These are phyloP conservation scores for Teinopalpus imperialis DNA, from an alignment of 2,888 invertebrate species.

Conservation along the genomic window DNA sequence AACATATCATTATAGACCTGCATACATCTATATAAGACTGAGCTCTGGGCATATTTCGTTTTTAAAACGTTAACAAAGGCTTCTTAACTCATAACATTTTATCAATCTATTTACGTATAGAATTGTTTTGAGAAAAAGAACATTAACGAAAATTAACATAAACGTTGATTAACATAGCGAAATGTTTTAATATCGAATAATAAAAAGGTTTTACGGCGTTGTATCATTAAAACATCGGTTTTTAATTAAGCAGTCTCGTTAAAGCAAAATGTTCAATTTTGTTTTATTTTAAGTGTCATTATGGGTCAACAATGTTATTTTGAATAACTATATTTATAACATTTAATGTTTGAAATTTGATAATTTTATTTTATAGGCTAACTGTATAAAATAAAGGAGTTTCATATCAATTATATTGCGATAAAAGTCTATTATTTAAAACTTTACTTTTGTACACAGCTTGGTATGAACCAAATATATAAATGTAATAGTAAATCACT, in stretches of 20 bases:
- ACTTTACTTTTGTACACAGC: no score
- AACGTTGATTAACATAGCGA: constrained; percentile 1
- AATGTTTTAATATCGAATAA: constrained; percentile 13
- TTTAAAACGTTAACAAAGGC: no score
- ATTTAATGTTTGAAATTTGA: neutral
- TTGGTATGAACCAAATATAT: neutral
- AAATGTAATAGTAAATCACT: constrained; percentile 6
- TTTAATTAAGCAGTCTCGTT: constrained; percentile 17
- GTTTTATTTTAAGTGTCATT: constrained; percentile 17
- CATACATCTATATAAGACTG: no score
- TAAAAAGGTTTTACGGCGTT: constrained; percentile 9
- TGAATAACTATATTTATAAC: constrained; percentile 8
- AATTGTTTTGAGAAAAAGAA: no score
- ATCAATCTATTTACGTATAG: no score
- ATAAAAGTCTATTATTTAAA: no score
- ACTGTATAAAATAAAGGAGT: no score
- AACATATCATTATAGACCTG: no score
- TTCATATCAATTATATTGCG: no score
- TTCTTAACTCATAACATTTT: no score
- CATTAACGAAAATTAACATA: constrained; percentile 1
- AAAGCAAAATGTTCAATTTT: constrained; percentile 16
- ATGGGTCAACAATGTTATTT: constrained; percentile 10
- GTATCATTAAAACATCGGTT: constrained; percentile 21
- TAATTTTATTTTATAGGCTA: neutral
- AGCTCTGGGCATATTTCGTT: no score